Percentiles rank a stretch among this genome's conserved stretches.
Conservation (phyloP, 1,140 invertebrate genomes). For the Battus philenor region DNA sequence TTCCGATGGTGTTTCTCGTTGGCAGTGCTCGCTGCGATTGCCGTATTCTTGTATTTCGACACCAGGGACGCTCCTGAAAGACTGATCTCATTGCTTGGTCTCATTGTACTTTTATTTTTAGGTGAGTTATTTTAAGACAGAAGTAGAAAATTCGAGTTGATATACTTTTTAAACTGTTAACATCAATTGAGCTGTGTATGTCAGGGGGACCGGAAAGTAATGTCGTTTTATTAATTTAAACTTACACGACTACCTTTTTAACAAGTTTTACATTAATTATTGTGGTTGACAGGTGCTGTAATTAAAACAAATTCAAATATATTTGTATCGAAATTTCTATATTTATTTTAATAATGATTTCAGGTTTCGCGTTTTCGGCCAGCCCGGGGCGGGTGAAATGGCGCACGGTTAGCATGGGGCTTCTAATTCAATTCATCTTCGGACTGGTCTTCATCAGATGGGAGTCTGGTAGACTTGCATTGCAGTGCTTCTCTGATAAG, state of each 20-base stretch:
- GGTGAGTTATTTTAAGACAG: no score
- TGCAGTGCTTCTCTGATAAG: slow-evolving; percentile 89
- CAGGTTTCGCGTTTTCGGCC: slow-evolving; percentile 79
- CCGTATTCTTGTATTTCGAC: slow-evolving; percentile 81
- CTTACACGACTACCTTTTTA: no score
- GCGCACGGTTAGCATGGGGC: slow-evolving; percentile 86
- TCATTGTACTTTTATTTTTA: slow-evolving; percentile 35
- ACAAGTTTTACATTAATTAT: no score
- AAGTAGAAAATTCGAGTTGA: no score
- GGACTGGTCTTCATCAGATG: slow-evolving; percentile 92
- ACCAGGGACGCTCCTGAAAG: slow-evolving; percentile 78
- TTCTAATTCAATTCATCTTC: slow-evolving; percentile 90
- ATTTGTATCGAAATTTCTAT: neutral
- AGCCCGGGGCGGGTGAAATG: slow-evolving; percentile 79
- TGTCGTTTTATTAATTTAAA: no score
- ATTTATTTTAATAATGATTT: slow-evolving; percentile 20
- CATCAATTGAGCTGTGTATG: no score
- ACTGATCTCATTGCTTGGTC: slow-evolving; percentile 81
- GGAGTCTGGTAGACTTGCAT: slow-evolving; percentile 83
- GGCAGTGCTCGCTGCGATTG: slow-evolving; percentile 65
- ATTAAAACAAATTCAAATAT: no score
- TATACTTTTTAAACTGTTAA: no score
- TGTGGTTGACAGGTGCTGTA: no score
- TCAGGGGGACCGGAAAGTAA: no score
- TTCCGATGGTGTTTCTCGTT: slow-evolving; percentile 36